Evolutionary conservation across 1,140 invertebrate genomes (phyloP), one percentile per base, ranked within the genome.

Genomic region (Mycetomoellerius zeteki): DNA sequence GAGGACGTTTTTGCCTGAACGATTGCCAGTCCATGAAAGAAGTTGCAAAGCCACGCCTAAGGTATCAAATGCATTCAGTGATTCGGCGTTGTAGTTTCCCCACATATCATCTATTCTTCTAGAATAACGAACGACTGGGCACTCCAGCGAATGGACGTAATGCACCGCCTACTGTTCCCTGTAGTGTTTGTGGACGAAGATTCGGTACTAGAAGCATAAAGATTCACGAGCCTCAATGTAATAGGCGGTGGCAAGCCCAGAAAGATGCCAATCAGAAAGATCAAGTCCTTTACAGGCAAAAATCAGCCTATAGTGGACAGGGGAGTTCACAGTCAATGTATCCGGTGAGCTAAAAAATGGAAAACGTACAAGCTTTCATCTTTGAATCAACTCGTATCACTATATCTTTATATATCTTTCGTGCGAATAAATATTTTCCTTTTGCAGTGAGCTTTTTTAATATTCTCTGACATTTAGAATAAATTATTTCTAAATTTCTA

Each of bases 201-300:
- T 98, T 97, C 93, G 97, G 97, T 12, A 96, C 96, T 0, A 96
- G 96, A 89, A 97, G 97, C 54, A 96, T 98, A 67, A 94, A 95
- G 58, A 97, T 98, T 73, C 98, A 98, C 94, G 97, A 98, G 90
- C 97, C 97, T 1, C 97, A 98, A 89, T 98, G 98, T 92, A 92
- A 98, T n/a, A 96, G 97, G 87, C 97, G 97, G 92, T 97, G 97
- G 97, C 95, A 96, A 69, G 89, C 94, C 47, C 97, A 97, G 90
- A 97, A 97, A 88, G 94, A 96, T 19, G 96, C 97, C 5, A 96
- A 21, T 8, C 78, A 88, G 24, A 77, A 58, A 7, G 58, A 33
- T 50, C 77, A 64, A 1, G 27, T 12, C 0, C 1, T 5, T 7
- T 37, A 67, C 5, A 73, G 30, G 7, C 50, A 85, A 50, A 80